Conservation (phyloP, 2,797 vertebrate genomes). For the Pantherophis alleghaniensis region DNA sequence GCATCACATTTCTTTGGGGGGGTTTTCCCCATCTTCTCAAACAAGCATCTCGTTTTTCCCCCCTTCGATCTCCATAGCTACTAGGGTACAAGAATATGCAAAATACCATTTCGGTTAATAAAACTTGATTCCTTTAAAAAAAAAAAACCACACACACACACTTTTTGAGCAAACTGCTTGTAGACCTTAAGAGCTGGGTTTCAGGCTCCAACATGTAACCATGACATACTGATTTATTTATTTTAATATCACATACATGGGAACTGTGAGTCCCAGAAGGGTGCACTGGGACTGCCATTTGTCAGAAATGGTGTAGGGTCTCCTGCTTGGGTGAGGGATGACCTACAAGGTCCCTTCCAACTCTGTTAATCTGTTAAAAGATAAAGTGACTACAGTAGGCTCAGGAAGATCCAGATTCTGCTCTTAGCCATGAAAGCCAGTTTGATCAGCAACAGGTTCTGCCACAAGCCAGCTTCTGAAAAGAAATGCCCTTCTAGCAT, state of each 20-base stretch:
- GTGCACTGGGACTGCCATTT: neutral
- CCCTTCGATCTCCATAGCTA: constrained; percentile 32
- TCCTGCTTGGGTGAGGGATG: too few species aligned
- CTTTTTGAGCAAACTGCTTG: constrained; percentile 36
- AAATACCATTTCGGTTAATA: constrained; percentile 50
- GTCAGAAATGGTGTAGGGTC: too few species aligned
- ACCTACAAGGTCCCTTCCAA: too few species aligned
- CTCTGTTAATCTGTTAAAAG: too few species aligned
- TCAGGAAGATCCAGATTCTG: neutral
- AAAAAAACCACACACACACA: too few species aligned
- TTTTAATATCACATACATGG: neutral
- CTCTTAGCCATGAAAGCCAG: neutral
- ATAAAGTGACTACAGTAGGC: neutral
- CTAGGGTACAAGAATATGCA: constrained; percentile 39
- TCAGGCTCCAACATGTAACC: neutral
- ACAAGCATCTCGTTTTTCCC: neutral
- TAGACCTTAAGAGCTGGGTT: constrained; percentile 27
- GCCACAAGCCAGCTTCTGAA: neutral
- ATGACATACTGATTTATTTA: neutral
- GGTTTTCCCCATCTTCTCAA: neutral
- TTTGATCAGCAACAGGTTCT: neutral
- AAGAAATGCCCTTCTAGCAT: neutral
- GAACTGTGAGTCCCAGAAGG: neutral
- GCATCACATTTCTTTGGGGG: constrained; percentile 18
- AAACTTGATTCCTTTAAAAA: neutral